Evolutionary conservation across 2,888 invertebrate species (phyloP).

Genomic region (Apamea crenata): DNA sequence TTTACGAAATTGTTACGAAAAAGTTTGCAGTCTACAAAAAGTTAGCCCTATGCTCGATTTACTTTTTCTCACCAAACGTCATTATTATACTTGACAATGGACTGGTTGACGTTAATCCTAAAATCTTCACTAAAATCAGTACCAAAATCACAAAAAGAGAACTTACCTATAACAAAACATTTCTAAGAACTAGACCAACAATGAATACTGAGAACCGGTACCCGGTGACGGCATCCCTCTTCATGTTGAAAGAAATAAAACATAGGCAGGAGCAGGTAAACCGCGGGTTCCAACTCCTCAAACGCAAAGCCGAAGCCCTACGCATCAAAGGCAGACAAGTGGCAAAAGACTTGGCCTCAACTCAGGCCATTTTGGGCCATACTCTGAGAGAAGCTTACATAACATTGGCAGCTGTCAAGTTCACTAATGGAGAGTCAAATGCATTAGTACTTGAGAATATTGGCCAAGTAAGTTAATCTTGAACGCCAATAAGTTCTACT

Average conservation of each 20-base stretch:
- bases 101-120: background rate
- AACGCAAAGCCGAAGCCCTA: conserved; percentile 84
- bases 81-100: conserved; percentile 8
- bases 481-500: background rate
- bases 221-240: conserved; percentile 85
- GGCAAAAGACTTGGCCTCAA: conserved; percentile 78
- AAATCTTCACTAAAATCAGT: background rate
- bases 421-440: conserved; percentile 87
- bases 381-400: conserved; percentile 86
- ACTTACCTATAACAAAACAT: background rate
- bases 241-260: conserved; percentile 86
- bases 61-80: background rate
- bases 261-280: conserved; percentile 83
- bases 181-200: conserved; percentile 29
- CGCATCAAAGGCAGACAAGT: conserved; percentile 82
- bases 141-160: conserved; percentile 3
- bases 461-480: conserved; percentile 78
- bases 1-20: background rate
- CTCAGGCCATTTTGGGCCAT: conserved; percentile 82
- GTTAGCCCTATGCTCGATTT: background rate
- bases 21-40: conserved; percentile 16
- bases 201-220: conserved; percentile 87
- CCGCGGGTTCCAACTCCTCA: conserved; percentile 83
- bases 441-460: conserved; percentile 87
- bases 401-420: conserved; percentile 86